phyloP scores from a whole-genome alignment of 2,797 vertebrate genomes.

The Coranthus polyacanthus region DNA sequence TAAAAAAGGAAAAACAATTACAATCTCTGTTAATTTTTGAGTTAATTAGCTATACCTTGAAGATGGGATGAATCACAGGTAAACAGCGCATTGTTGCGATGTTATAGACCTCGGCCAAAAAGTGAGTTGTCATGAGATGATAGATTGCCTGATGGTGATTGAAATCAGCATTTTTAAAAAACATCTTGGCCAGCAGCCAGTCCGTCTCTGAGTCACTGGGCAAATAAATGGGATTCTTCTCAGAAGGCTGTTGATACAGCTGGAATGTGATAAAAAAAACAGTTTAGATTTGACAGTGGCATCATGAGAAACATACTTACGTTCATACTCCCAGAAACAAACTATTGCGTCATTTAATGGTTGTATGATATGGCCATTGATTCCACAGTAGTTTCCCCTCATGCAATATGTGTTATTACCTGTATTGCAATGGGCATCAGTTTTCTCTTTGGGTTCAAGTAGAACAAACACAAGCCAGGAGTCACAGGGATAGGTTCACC shows the following conservation, averaged over 20 bases:
- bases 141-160: slow-evolving; percentile 71
- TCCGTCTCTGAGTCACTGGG: slow-evolving; percentile 81
- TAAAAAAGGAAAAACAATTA: not conserved
- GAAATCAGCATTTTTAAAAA: slow-evolving; percentile 76
- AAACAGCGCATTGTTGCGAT: slow-evolving; percentile 78
- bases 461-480: slow-evolving; percentile 67
- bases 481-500: slow-evolving; percentile 30
- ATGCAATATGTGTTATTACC: slow-evolving; percentile 40
- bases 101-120: slow-evolving; percentile 73
- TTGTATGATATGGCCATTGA: no score
- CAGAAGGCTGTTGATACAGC: slow-evolving; percentile 81
- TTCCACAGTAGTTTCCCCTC: no score
- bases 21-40: not conserved
- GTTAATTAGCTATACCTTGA: slow-evolving; percentile 75
- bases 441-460: slow-evolving; percentile 61
- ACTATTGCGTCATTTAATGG: no score
- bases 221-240: slow-evolving; percentile 84
- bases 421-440: slow-evolving; percentile 73
- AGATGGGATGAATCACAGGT: slow-evolving; percentile 83
- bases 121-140: slow-evolving; percentile 82
- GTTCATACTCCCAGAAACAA: no score
- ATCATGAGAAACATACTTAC: no score
- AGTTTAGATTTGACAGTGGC: no score
- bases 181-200: slow-evolving; percentile 86
- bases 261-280: slow-evolving; percentile 47